Evolutionary conservation across 2,888 invertebrate species (phyloP), one percentile per base, ranked within the genome.

Genomic region (Heliconius ismenius): DNA sequence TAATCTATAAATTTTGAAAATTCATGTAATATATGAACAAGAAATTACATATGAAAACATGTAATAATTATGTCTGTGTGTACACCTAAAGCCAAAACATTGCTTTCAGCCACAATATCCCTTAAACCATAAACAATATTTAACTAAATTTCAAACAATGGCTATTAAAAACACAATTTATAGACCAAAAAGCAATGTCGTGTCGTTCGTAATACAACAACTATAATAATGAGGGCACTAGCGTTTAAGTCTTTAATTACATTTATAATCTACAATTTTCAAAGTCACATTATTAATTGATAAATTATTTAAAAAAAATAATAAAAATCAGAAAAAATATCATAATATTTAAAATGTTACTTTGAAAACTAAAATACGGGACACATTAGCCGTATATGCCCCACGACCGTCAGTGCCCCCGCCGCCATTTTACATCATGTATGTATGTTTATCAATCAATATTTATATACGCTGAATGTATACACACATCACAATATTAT

Each of bases 381-480:
- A 28, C 70, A 70, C 13, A 28, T 21, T 10, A 36, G 15, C 11
- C 11, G 39, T 62, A 15, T 49, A 73, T 49, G 28, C 54, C 54
- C 54, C 54, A 24, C 43, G 43, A 69, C 21, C 69, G 69, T 62
- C 88, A 88, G 89, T 85, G 89, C 84, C 86, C 84, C 84, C 87
- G 83, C 82, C 74, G 32, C 36, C 39, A 81, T 79, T 62, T 79
- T 81, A 84, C 79, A 81, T 83, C 83, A 83, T 26, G 60, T 26
- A 85, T 87, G 86, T 85, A 83, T 87, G 84, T 89, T 87, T 84
- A 86, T 86, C 86, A 83, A 88, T 89, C 24, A 13, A 90, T 87
- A 89, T 89, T 87, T 91, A 91, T 86, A 87, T 87, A 89, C 87
- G 86, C 85, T 85, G 84, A 88, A 83, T 89, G 88, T 89, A 91